A percentile compares a stretch with the other conserved stretches of the same genome.
phyloP scores from a whole-genome alignment of 1,140 invertebrate genomes.

The Magallana gigas region DNA sequence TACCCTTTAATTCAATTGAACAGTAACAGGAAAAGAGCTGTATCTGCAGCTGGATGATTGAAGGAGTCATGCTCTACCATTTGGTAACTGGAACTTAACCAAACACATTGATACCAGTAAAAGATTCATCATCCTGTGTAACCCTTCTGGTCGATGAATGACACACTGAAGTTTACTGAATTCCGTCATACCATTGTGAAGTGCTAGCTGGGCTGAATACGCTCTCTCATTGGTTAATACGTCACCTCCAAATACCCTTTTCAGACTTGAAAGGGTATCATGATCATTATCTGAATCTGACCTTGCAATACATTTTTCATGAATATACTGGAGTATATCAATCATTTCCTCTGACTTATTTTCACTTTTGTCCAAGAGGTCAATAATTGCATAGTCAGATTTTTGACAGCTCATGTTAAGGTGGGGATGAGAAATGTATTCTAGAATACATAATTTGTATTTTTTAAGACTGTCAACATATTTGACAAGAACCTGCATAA shows the following conservation, averaged over 20 bases:
- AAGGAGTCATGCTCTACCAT: not conserved
- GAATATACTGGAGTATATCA: conserved; percentile 55
- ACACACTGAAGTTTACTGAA: conserved; percentile 48
- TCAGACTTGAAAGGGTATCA: not conserved
- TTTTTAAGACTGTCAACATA: conserved; percentile 41
- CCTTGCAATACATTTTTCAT: conserved; percentile 47
- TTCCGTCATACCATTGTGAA: conserved; percentile 54
- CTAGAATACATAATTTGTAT: not conserved
- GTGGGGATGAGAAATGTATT: too few relatives aligned
- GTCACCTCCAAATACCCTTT: conserved; percentile 59
- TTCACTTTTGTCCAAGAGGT: conserved; percentile 57
- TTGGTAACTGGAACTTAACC: not conserved
- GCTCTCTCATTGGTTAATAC: conserved; percentile 59
- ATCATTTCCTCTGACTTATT: conserved; percentile 62
- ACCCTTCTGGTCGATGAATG: conserved; percentile 58
- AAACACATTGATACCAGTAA: conserved; percentile 44
- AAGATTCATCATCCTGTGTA: conserved; percentile 62
- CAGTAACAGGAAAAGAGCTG: not conserved
- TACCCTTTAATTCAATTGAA: not conserved
- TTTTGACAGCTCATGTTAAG: too few relatives aligned
- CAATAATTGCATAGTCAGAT: not conserved
- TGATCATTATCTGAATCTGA: too few relatives aligned
- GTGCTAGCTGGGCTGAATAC: conserved; percentile 57
- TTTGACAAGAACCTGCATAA: conserved; percentile 47
- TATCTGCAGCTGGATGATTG: too few relatives aligned